These are phyloP conservation scores for Diphyllodes magnificus DNA, from an alignment of 2,113 vertebrate genomes.

Conservation along the genomic window DNA sequence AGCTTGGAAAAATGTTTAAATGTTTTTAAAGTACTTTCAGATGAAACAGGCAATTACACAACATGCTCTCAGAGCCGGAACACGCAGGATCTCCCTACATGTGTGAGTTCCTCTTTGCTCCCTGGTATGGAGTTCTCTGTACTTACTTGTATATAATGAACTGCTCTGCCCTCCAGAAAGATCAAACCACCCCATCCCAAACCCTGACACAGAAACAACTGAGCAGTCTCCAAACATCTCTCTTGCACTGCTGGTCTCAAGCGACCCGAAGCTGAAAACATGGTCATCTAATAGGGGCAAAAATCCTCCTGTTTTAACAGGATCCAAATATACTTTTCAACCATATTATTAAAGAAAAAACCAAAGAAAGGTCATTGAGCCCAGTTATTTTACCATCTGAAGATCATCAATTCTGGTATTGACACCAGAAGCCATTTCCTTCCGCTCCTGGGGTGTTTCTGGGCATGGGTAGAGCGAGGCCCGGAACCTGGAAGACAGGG, in stretches of 20 bases:
- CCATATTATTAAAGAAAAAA: background rate
- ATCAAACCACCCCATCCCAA: background rate
- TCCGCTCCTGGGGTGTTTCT: slow-evolving; percentile 93
- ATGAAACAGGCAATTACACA: background rate
- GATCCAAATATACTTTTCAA: background rate
- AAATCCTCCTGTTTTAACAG: background rate
- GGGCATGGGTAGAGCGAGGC: slow-evolving; percentile 96
- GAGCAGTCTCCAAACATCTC: background rate
- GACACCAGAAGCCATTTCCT: slow-evolving; percentile 96
- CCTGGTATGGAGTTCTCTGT: background rate
- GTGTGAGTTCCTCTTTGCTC: background rate
- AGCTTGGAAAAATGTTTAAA: background rate
- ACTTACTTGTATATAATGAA: background rate
- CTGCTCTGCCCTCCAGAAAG: background rate
- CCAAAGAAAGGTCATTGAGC: background rate
- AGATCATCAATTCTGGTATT: slow-evolving; percentile 97
- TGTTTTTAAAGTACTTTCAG: background rate
- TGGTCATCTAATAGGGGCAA: background rate
- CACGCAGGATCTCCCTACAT: background rate
- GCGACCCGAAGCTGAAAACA: background rate
- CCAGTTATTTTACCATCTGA: slow-evolving; percentile 84
- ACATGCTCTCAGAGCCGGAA: background rate
- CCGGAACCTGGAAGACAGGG: slow-evolving; percentile 82
- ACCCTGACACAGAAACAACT: background rate
- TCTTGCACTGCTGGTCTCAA: background rate